phyloP scores from a whole-genome alignment of 2,888 invertebrate species.

The Harpalus rufipes region DNA sequence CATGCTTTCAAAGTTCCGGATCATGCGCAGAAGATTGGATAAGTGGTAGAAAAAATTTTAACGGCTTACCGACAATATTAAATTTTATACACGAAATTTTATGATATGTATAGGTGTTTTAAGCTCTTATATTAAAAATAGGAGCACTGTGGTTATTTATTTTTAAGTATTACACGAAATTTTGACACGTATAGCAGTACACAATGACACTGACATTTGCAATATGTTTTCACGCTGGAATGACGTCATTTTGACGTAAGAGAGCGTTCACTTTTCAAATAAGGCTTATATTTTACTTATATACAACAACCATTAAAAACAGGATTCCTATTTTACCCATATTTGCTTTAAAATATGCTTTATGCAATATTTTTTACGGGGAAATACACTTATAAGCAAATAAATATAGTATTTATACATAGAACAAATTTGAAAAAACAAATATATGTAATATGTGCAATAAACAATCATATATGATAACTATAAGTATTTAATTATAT shows the following conservation, averaged over 20 bases:
- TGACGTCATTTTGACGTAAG: slow-evolving; percentile 24
- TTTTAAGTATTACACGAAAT: slow-evolving; percentile 10
- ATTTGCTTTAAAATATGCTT: not conserved
- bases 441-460: not conserved
- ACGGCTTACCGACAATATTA: slow-evolving; percentile 39
- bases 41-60: slow-evolving; percentile 51
- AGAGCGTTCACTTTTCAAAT: not conserved
- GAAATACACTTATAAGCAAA: not conserved
- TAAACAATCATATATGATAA: not conserved
- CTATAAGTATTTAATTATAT: not conserved
- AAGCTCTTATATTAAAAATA: slow-evolving; percentile 11
- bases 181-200: not conserved
- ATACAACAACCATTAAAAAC: not conserved
- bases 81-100: not conserved
- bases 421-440: not conserved
- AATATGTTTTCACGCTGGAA: not conserved
- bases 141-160: slow-evolving; percentile 5
- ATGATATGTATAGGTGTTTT: not conserved
- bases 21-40: slow-evolving; percentile 55
- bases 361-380: not conserved
- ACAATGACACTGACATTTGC: not conserved
- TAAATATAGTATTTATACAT: not conserved
- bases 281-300: not conserved
- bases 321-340: not conserved
- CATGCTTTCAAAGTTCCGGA: slow-evolving; percentile 63